Base-by-base conservation (phyloP, 2,888 invertebrate species). In the Drosophila monieri region DNA sequence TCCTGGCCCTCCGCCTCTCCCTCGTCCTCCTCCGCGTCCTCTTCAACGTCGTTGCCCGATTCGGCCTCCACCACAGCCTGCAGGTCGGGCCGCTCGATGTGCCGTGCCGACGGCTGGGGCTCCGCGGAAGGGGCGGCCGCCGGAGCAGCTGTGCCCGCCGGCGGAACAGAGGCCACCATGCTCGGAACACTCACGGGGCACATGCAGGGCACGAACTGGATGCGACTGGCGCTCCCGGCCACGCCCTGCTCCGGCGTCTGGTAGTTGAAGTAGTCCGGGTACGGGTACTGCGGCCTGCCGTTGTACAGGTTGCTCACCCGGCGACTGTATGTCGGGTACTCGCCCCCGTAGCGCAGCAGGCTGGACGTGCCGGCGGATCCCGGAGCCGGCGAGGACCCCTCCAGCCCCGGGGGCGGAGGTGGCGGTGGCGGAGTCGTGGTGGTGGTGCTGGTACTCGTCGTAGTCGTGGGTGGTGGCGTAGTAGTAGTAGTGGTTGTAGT, bases 191-290 rank as follows among this genome's bases (percentile, higher is more conserved):
- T 90, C 3, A 91, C 74, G 0, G 90, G 91, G 59, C 90, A 90
- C 90, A 90, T 90, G 73, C 90, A 91, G 39, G 91, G 90, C 44
- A 91, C 90, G 48, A 90, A 90, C 57, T 90, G 90, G 6, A 84
- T 80, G 47, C 84, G 84, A 8, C 35, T 64, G 44, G 30, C 66
- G 6, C 35, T 15, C 18, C 43, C 78, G 10, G 64, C 3, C 35
- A 74, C 1, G 25, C 48, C 37, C 12, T 18, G 57, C 25, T 66
- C 56, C 37, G 78, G 74, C 21, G 48, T 8, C 70, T 89, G 90
- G 47, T 85, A 79, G 25, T 77, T 61, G 1, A 89, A 85, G 56
- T 90, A 90, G 12, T 91, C 91, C 8, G 91, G 91, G 73, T 90
- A 90, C 4, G 91, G 91, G 73, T 90, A 91, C 41, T 83, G 77